Percentiles rank a stretch among this genome's conserved stretches.
Evolutionary conservation across 2,888 invertebrate species (phyloP).

Genomic region (Phalera bucephala): DNA sequence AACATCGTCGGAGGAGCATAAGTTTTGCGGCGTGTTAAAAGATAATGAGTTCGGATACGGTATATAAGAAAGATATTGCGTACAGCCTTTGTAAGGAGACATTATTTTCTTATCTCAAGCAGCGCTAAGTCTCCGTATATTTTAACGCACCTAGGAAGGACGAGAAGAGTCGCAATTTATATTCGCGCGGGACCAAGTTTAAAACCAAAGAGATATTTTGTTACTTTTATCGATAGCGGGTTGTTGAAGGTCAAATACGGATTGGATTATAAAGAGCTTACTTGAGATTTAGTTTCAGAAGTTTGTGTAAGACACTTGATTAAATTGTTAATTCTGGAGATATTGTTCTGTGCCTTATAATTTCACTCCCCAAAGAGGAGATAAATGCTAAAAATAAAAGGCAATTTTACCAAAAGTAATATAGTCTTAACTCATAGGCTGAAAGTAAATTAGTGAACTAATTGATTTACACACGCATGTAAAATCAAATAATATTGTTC

Average conservation of each 20-base stretch:
- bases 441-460: no score
- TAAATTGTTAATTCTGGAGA: no score
- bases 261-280: constrained; percentile 51
- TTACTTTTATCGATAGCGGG: constrained; percentile 48
- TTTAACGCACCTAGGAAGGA: constrained; percentile 63
- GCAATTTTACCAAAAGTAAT: no score
- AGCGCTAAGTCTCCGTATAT: constrained; percentile 54
- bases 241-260: constrained; percentile 56
- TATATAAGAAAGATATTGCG: constrained; percentile 68
- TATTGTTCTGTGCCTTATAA: no score
- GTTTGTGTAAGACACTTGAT: constrained; percentile 31
- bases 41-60: constrained; percentile 73
- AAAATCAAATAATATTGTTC: no score
- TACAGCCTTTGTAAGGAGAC: constrained; percentile 60
- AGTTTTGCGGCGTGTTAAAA: constrained; percentile 72
- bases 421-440: no score
- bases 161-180: constrained; percentile 66
- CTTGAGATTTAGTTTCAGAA: constrained; percentile 51
- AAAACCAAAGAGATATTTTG: constrained; percentile 67
- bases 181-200: constrained; percentile 56
- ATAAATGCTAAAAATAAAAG: no score
- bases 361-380: no score
- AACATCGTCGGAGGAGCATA: constrained; percentile 65
- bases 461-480: no score
- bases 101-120: constrained; percentile 66